phyloP scores from a whole-genome alignment of 2,113 vertebrate species.

The Pseudorasbora parva region DNA sequence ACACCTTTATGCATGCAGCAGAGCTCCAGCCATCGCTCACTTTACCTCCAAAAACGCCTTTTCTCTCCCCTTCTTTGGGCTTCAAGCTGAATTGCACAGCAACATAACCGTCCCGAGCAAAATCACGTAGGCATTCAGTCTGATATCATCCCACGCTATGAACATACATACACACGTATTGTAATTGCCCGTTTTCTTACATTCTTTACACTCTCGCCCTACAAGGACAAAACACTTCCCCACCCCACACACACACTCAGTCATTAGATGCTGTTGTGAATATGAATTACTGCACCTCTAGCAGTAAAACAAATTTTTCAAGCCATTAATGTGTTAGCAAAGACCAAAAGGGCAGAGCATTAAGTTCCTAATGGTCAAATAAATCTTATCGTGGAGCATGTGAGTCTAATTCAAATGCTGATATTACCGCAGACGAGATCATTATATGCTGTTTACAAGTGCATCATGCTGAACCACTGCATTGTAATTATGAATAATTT shows the following conservation, averaged over 20 bases:
- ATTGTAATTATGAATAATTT: slow-evolving; percentile 42
- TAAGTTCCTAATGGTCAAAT: slow-evolving; percentile 48
- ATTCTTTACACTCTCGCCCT: slow-evolving; percentile 4
- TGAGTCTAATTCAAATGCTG: slow-evolving; percentile 15
- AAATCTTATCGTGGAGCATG: slow-evolving; percentile 27
- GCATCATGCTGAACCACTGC: not conserved
- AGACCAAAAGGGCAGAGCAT: slow-evolving; percentile 40
- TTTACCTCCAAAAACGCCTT: not conserved
- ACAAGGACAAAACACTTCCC: slow-evolving; percentile 3
- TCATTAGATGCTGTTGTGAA: slow-evolving; percentile 41
- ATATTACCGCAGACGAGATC: slow-evolving; percentile 34
- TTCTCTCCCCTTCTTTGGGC: not conserved
- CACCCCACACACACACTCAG: not conserved
- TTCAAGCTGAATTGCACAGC: not conserved
- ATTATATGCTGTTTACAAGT: slow-evolving; percentile 25
- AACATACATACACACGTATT: slow-evolving; percentile 13
- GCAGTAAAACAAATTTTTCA: slow-evolving; percentile 41
- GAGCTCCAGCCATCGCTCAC: not conserved
- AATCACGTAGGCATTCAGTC: not conserved
- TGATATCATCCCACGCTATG: not conserved
- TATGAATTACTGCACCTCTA: slow-evolving; percentile 33
- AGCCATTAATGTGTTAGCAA: slow-evolving; percentile 43
- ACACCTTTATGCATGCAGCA: slow-evolving; percentile 3
- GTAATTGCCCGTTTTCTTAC: slow-evolving; percentile 33
- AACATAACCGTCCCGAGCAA: not conserved